Percentiles rank a stretch among this genome's conserved stretches.
Conservation (phyloP, 2,113 vertebrate species). For the Aegotheles bennettii region DNA sequence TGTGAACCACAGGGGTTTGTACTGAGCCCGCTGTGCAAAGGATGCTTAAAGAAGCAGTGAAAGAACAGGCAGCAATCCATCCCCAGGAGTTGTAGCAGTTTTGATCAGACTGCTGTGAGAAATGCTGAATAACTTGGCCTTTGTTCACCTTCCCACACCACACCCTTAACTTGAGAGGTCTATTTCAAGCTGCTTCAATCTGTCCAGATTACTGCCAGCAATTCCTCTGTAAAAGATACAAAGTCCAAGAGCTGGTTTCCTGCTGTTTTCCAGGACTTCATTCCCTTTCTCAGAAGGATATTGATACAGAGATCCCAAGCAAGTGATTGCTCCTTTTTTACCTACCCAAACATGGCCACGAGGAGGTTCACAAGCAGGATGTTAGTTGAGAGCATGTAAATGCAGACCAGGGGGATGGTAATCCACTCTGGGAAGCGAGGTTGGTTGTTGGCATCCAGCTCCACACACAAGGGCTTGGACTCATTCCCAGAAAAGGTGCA, state of each 20-base stretch:
- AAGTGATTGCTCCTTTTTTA: rapidly evolving
- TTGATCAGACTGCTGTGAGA: neutral
- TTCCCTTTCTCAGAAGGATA: neutral
- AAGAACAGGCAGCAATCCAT: neutral
- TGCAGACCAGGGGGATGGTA: slow-evolving; percentile 78
- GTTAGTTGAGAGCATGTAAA: slow-evolving; percentile 82
- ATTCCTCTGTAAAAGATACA: neutral
- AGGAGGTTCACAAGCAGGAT: slow-evolving; percentile 81
- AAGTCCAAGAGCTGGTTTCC: neutral
- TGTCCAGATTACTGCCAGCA: neutral
- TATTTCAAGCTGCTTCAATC: neutral
- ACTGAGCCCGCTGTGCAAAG: neutral
- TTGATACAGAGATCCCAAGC: rapidly evolving
- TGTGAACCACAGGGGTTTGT: neutral
- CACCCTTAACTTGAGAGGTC: neutral
- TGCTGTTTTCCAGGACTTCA: neutral
- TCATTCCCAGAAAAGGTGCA: slow-evolving; percentile 80
- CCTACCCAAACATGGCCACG: slow-evolving; percentile 80
- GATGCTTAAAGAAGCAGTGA: neutral
- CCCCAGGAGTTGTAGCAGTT: neutral
- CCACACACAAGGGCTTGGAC: slow-evolving; percentile 78
- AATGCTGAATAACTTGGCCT: neutral
- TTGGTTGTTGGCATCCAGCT: slow-evolving; percentile 73
- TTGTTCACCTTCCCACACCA: neutral
- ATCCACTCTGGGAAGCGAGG: slow-evolving; percentile 80